Conservation (phyloP, 2,888 invertebrate species). For the Cheilosia grossa region DNA sequence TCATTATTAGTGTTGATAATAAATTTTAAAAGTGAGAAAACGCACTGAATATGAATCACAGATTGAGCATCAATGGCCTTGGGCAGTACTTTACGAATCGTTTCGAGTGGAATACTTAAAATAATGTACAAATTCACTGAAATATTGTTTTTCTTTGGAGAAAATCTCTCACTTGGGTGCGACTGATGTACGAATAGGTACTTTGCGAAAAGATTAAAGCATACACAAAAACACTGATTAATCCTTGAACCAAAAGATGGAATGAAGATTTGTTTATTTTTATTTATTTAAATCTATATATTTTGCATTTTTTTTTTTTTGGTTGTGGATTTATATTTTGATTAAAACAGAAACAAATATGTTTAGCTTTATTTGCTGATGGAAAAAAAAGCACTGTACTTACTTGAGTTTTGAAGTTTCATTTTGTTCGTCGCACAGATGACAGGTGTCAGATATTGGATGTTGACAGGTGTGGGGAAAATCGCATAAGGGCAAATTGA, state of each 20-base stretch:
- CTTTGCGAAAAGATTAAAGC: constrained; percentile 21
- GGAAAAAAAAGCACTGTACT: constrained; percentile 65
- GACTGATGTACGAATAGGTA: constrained; percentile 10
- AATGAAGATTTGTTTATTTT: constrained; percentile 24
- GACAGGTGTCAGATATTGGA: constrained; percentile 55
- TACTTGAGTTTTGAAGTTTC: constrained; percentile 50
- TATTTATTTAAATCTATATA: constrained; percentile 13
- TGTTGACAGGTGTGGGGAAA: constrained; percentile 51
- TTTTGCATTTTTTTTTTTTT: constrained; percentile 43
- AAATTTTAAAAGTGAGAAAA: constrained; percentile 7
- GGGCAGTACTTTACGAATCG: not conserved
- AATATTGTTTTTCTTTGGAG: constrained; percentile 11
- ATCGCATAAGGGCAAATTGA: not conserved
- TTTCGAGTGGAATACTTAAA: constrained; percentile 12
- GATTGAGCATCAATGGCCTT: constrained; percentile 28
- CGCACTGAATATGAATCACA: constrained; percentile 28
- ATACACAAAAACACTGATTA: constrained; percentile 35
- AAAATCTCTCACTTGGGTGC: constrained; percentile 29
- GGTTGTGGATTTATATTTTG: constrained; percentile 12
- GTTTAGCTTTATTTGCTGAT: constrained; percentile 36
- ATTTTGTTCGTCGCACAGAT: constrained; percentile 22
- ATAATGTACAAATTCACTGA: constrained; percentile 5
- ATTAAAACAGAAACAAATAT: constrained; percentile 41
- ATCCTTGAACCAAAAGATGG: constrained; percentile 53
- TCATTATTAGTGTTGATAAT: constrained; percentile 19